Base-by-base conservation (phyloP, 2,113 vertebrate genomes). In the Aegotheles bennettii region DNA sequence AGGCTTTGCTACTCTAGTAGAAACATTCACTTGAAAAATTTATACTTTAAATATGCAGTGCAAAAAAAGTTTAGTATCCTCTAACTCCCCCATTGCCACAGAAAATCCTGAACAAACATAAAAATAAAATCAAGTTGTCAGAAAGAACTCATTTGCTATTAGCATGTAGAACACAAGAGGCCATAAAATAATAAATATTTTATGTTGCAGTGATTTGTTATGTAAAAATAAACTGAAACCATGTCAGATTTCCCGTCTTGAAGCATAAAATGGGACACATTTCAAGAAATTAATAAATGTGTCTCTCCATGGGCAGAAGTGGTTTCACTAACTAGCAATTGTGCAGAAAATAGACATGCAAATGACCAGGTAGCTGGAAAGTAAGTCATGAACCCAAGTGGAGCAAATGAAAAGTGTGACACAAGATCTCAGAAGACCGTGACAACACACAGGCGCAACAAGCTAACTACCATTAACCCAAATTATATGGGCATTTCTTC, bases 151-250 rank as follows among this genome's bases (percentile, higher is more conserved):
- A 63, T 74, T 86, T 88, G 14, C 29, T 90, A 33, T 81, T 77
- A 90, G 43, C 4, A 0, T 45, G 11, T 63, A 63, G 23, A 74
- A n/a, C 8, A 43, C 36, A 84, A 86, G 11, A 83, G 28, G 20
- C 21, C 86, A 64, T 16, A 88, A 88, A 90, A 78, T 54, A 67
- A 54, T 43, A n/a, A n/a, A n/a, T n/a, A n/a, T n/a, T n/a, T n/a
- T n/a, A n/a, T n/a, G n/a, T n/a, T n/a, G n/a, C n/a, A n/a, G n/a
- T n/a, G n/a, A n/a, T n/a, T n/a, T n/a, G n/a, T 92, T 79, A 63
- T 78, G 29, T 73, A 95, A 96, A 94, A 97, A 90, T 84, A 93
- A 95, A 71, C 51, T 53, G 54, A 84, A 90, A 50, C 9, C 36
- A 48, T 70, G 31, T 51, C 67, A 74, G 20, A 74, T 86, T 90